These are phyloP conservation scores for Gryllus bimaculatus DNA, from an alignment of 1,140 invertebrate genomes.

Conservation along the genomic window DNA sequence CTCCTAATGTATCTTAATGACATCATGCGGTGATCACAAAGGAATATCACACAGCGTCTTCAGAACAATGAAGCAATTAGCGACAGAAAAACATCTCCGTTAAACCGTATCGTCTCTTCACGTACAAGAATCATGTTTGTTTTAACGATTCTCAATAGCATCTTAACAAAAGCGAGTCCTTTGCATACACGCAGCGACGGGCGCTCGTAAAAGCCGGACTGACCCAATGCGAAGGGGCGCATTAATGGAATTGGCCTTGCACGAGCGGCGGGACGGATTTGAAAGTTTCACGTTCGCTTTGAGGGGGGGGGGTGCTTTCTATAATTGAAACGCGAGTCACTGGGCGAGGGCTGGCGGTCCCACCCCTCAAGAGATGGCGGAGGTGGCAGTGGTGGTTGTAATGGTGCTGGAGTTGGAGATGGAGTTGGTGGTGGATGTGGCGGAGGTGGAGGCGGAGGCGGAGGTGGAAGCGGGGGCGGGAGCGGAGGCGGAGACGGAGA, in stretches of 20 bases:
- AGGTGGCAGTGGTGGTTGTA: neutral
- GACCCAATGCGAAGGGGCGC: neutral
- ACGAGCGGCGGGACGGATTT: neutral
- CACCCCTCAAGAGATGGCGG: neutral
- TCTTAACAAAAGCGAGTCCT: neutral
- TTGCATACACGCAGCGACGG: neutral
- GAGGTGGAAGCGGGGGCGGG: neutral
- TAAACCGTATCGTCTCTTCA: neutral
- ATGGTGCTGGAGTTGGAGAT: neutral
- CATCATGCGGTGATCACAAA: too few species aligned
- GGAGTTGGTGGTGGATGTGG: neutral
- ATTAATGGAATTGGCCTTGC: neutral
- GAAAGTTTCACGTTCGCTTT: neutral
- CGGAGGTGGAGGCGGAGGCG: neutral
- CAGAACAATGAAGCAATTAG: neutral
- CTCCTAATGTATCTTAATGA: too few species aligned
- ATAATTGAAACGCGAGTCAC: neutral
- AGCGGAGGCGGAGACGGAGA: neutral
- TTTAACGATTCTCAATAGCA: neutral
- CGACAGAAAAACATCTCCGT: neutral
- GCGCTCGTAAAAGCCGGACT: neutral
- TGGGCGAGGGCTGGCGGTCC: neutral
- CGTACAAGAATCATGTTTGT: neutral
- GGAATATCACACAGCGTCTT: too few species aligned
- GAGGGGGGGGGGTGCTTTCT: neutral